Evolutionary conservation across 2,888 invertebrate genomes (phyloP).

Genomic region (Tanypteryx hageni): DNA sequence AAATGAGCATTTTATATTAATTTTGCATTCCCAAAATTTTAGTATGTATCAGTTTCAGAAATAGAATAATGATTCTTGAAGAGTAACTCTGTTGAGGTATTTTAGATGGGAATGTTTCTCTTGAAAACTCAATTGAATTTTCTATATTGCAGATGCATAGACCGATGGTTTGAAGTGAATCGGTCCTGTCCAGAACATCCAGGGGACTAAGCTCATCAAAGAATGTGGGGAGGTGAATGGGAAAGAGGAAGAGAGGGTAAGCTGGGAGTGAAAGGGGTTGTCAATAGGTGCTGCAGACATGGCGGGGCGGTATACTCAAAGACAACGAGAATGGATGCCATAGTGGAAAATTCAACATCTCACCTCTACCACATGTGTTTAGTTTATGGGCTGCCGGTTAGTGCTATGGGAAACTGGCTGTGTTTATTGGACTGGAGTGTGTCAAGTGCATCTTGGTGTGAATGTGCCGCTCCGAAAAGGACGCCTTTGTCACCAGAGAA

Average conservation of each 20-base stretch:
- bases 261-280: neutral
- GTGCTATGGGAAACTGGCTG: slow-evolving; percentile 41
- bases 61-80: no score
- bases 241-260: neutral
- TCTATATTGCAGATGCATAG: slow-evolving; percentile 91
- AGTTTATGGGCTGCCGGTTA: neutral
- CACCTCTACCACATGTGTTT: neutral
- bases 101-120: no score
- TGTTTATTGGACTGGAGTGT: slow-evolving; percentile 9
- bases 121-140: no score
- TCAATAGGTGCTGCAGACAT: neutral
- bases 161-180: slow-evolving; percentile 99
- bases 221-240: slow-evolving; percentile 38
- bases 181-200: slow-evolving; percentile 99
- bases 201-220: slow-evolving; percentile 81
- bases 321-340: neutral
- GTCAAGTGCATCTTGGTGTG: slow-evolving; percentile 43
- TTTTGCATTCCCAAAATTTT: no score
- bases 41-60: no score
- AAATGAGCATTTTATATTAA: no score
- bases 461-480: neutral
- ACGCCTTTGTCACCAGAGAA: slow-evolving; percentile 6
- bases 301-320: neutral
- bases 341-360: neutral
- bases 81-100: no score